These are phyloP conservation scores for Coturnix japonica DNA, from an alignment of 2,113 vertebrate genomes.

Conservation along the genomic window DNA sequence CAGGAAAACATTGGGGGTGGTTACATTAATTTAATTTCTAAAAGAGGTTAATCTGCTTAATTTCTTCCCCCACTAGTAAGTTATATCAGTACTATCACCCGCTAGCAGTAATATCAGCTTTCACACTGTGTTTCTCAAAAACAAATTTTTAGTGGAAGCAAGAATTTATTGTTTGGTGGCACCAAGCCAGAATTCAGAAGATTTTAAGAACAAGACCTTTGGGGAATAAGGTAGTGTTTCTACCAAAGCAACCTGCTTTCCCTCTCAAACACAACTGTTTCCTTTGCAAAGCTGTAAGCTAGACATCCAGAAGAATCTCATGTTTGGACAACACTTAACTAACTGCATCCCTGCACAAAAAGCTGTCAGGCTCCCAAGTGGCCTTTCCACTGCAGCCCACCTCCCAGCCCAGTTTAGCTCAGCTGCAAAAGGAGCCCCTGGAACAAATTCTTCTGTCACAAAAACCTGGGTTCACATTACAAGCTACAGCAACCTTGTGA, in stretches of 20 bases:
- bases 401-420: not conserved
- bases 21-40: accelerated
- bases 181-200: not conserved
- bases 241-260: not conserved
- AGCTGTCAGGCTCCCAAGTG: not conserved
- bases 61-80: not conserved
- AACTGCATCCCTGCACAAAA: not conserved
- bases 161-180: not conserved
- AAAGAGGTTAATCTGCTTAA: not conserved
- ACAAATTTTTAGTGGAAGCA: not conserved
- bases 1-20: not conserved
- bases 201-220: not conserved
- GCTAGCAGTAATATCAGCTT: not conserved
- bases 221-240: not conserved
- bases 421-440: not conserved
- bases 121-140: not conserved
- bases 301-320: not conserved
- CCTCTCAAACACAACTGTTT: not conserved
- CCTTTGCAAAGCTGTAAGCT: not conserved
- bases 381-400: not conserved
- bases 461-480: not conserved
- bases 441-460: not conserved
- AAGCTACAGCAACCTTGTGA: not conserved
- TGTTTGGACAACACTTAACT: not conserved
- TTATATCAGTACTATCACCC: too few species aligned